Evolutionary conservation across 2,113 vertebrate genomes (phyloP).

Genomic region (Coturnix japonica): DNA sequence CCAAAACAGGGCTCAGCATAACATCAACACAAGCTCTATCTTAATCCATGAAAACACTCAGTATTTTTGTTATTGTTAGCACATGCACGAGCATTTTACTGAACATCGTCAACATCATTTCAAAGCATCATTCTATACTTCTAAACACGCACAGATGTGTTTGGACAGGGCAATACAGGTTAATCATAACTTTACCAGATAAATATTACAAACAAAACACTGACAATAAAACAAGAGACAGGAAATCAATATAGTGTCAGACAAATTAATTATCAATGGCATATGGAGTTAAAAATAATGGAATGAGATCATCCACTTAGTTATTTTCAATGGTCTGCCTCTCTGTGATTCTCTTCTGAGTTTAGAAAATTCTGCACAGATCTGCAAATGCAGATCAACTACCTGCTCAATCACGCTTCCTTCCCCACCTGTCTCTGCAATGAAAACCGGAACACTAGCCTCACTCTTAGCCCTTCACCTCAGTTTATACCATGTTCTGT

Average conservation of each 20-base stretch:
- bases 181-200: slow-evolving; percentile 66
- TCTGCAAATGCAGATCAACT: slow-evolving; percentile 35
- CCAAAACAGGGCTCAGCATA: not conserved
- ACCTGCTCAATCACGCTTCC: not conserved
- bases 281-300: slow-evolving; percentile 77
- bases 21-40: not conserved
- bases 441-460: not conserved
- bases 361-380: slow-evolving; percentile 32
- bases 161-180: slow-evolving; percentile 15
- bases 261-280: slow-evolving; percentile 80
- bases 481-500: not conserved
- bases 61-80: not conserved
- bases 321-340: slow-evolving; percentile 54
- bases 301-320: slow-evolving; percentile 73
- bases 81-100: not conserved
- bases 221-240: slow-evolving; percentile 72
- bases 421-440: not conserved
- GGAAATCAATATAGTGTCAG: slow-evolving; percentile 77
- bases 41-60: not conserved
- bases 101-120: not conserved
- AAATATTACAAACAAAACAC: slow-evolving; percentile 67
- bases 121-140: not conserved
- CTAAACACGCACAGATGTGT: not conserved
- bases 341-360: not conserved
- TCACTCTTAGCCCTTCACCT: not conserved